These are phyloP conservation scores for Escarpia spicata DNA, from an alignment of 2,888 invertebrate genomes.

Conservation along the genomic window DNA sequence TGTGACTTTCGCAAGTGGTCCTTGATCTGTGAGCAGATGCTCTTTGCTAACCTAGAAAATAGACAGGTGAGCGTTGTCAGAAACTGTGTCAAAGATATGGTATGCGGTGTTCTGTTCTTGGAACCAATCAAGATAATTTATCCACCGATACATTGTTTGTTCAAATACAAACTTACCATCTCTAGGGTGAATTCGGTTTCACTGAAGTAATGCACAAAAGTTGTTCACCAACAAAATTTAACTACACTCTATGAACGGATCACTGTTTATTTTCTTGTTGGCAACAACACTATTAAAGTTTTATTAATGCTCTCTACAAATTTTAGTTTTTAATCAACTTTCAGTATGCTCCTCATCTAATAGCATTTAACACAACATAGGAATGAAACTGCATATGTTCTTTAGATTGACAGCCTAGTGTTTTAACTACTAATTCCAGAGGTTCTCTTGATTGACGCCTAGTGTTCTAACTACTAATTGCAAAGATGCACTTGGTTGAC, in stretches of 20 bases:
- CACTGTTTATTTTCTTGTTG: not conserved
- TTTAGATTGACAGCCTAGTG: no score
- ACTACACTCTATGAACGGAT: not conserved
- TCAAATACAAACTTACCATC: not conserved
- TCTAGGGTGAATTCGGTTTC: not conserved
- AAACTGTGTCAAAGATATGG: not conserved
- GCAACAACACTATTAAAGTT: not conserved
- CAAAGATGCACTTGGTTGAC: no score
- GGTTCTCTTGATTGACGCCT: no score
- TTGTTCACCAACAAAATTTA: not conserved
- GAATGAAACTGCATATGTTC: no score
- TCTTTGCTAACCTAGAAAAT: constrained; percentile 73
- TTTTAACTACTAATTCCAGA: no score
- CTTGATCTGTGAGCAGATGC: constrained; percentile 79
- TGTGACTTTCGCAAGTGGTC: constrained; percentile 81
- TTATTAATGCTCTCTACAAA: no score
- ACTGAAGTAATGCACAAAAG: not conserved
- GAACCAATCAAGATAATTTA: not conserved
- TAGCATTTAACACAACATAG: no score
- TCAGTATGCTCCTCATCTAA: no score
- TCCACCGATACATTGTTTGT: not conserved
- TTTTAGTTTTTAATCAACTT: no score
- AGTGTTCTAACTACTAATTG: no score
- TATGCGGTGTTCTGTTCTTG: not conserved
- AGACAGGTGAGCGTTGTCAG: not conserved